Percentiles rank a stretch among this genome's conserved stretches.
These are phyloP conservation scores for Gopherus evgoodei DNA, from an alignment of 2,113 vertebrate species.

Conservation along the genomic window DNA sequence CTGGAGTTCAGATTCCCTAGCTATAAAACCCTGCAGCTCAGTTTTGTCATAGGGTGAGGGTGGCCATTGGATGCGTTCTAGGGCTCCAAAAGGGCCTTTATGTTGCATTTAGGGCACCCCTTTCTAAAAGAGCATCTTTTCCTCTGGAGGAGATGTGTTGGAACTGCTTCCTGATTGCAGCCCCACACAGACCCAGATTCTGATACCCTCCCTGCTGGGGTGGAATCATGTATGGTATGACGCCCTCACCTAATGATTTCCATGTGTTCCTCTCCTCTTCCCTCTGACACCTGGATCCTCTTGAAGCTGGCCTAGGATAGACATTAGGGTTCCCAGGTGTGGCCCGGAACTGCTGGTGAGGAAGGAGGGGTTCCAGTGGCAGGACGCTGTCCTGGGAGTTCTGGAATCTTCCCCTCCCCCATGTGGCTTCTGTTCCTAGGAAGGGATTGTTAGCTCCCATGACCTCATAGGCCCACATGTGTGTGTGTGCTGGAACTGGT, in stretches of 20 bases:
- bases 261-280: neutral
- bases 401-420: neutral
- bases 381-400: neutral
- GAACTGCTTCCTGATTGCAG: neutral
- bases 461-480: neutral
- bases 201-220: neutral
- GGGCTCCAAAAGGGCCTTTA: neutral
- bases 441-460: neutral
- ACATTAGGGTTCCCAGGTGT: neutral
- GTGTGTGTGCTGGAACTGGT: too few species aligned
- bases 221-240: neutral
- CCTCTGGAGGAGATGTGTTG: neutral
- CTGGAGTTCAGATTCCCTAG: neutral
- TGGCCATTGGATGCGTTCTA: neutral
- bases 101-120: neutral
- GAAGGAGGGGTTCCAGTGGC: rapidly evolving
- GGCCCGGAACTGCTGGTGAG: neutral
- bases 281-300: rapidly evolving
- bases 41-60: neutral
- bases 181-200: neutral
- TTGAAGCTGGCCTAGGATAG: neutral
- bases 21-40: neutral
- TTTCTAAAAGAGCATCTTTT: neutral
- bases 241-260: neutral
- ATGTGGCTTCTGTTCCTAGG: too few species aligned